Conservation (phyloP, 2,797 vertebrate species). For the Anguilla anguilla region DNA sequence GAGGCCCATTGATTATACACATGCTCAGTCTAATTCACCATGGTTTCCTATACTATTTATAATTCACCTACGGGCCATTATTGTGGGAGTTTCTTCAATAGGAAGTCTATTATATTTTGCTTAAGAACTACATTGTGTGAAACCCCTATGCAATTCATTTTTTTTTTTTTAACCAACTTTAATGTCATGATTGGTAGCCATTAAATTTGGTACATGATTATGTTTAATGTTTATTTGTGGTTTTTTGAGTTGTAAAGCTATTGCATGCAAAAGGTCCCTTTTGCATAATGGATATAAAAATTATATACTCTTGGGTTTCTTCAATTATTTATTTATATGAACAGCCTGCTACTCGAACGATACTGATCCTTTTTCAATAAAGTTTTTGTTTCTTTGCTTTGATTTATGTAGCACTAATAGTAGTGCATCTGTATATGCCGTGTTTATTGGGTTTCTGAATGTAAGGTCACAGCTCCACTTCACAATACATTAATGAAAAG, state of each 20-base stretch:
- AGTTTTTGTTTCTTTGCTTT: background rate
- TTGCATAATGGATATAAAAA: background rate
- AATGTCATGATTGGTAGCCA: background rate
- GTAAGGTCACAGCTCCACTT: background rate
- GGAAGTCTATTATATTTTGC: background rate
- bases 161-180: background rate
- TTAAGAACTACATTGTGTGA: background rate
- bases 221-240: background rate
- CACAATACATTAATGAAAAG: background rate
- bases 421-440: background rate
- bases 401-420: background rate
- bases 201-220: background rate
- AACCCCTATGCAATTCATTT: background rate
- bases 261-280: background rate
- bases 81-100: background rate
- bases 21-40: background rate
- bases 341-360: background rate
- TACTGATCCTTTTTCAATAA: background rate
- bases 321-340: too few relatives aligned
- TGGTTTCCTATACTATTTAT: background rate
- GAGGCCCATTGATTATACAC: background rate
- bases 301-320: background rate
- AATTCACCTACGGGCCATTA: background rate
- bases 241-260: background rate
- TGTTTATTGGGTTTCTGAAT: background rate